A percentile compares a stretch with the other conserved stretches of the same genome.
These are phyloP conservation scores for Lasius platythorax DNA, from an alignment of 2,888 invertebrate species.

Conservation along the genomic window DNA sequence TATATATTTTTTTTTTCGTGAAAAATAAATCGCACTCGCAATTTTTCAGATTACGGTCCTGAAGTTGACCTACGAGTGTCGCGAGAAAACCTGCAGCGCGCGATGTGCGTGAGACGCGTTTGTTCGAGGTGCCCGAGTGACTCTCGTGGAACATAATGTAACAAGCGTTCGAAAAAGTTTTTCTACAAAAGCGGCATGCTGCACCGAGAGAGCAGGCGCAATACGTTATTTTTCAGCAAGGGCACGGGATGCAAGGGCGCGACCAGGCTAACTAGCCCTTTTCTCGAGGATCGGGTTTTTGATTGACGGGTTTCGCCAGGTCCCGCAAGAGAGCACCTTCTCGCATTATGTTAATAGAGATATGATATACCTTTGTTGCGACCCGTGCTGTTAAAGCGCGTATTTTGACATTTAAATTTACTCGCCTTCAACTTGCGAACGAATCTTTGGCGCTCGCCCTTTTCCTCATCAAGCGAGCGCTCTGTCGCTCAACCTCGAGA, in stretches of 20 bases:
- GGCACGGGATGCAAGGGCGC: conserved; percentile 61
- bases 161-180: conserved; percentile 17
- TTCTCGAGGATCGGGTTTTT: conserved; percentile 82
- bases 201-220: conserved; percentile 48
- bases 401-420: conserved; percentile 85
- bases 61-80: conserved; percentile 63
- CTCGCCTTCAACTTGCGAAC: conserved; percentile 61
- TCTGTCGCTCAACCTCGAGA: not conserved
- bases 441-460: conserved; percentile 56
- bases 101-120: conserved; percentile 37
- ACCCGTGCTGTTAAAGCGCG: conserved; percentile 75
- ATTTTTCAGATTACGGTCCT: conserved; percentile 62
- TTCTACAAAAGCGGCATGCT: conserved; percentile 58
- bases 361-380: conserved; percentile 81
- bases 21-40: not conserved
- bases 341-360: conserved; percentile 84
- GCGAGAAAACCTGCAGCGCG: conserved; percentile 48
- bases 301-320: conserved; percentile 82
- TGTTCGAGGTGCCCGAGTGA: conserved; percentile 17
- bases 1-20: not conserved
- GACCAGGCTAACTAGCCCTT: conserved; percentile 80
- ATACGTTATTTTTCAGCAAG: conserved; percentile 57
- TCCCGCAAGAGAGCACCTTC: conserved; percentile 72
- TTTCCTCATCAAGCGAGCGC: conserved; percentile 22
- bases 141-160: conserved; percentile 43